A percentile compares a stretch with the other conserved stretches of the same genome.
Evolutionary conservation across 1,140 invertebrate species (phyloP).

Genomic region (Condylostylus longicornis): DNA sequence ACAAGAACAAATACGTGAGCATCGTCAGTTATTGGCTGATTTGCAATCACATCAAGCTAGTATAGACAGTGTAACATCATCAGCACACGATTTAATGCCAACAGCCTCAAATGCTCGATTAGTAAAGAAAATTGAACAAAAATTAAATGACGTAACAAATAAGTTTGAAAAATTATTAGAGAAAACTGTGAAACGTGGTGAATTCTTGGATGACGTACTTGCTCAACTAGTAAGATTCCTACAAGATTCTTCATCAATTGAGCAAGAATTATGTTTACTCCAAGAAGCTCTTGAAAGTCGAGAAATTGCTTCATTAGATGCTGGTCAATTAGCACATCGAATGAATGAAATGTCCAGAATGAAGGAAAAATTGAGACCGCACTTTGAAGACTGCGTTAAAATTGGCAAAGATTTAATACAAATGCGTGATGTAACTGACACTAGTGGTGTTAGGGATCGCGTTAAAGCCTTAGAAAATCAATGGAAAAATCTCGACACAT

Average conservation of each 20-base stretch:
- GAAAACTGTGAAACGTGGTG: conserved; percentile 57
- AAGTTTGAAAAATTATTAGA: conserved; percentile 75
- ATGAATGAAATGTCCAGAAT: conserved; percentile 41
- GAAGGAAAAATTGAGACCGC: conserved; percentile 29
- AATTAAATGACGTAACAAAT: conserved; percentile 66
- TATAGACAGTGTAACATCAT: conserved; percentile 63
- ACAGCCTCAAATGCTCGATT: conserved; percentile 71
- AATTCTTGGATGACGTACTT: conserved; percentile 69
- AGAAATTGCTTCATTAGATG: conserved; percentile 48
- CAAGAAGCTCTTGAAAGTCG: conserved; percentile 60
- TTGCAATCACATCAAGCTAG: conserved; percentile 70
- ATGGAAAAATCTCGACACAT: conserved; percentile 68
- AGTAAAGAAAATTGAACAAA: conserved; percentile 77
- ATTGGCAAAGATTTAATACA: conserved; percentile 69
- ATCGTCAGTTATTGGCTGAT: conserved; percentile 64
- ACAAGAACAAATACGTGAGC: conserved; percentile 75
- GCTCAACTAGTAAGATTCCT: conserved; percentile 54
- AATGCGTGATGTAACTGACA: conserved; percentile 82
- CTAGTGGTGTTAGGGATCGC: conserved; percentile 65
- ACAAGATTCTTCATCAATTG: conserved; percentile 48
- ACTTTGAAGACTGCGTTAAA: conserved; percentile 62
- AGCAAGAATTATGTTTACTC: conserved; percentile 54
- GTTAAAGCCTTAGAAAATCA: conserved; percentile 74
- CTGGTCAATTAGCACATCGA: conserved; percentile 50
- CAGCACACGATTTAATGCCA: conserved; percentile 62